Conservation (phyloP, 1,140 invertebrate species). For the Listronotus bonariensis region DNA sequence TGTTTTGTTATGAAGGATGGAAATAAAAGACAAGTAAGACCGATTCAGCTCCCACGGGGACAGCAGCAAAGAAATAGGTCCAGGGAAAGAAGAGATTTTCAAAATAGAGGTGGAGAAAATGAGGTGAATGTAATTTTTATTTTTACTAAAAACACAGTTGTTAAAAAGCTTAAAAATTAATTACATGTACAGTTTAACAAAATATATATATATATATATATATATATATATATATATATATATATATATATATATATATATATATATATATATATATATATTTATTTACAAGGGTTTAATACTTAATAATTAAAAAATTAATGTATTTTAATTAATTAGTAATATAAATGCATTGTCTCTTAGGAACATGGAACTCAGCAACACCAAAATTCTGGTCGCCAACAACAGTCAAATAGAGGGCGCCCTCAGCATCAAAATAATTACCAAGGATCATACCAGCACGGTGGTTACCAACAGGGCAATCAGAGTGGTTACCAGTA, state of each 20-base stretch:
- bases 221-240: no score
- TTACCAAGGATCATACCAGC: neutral
- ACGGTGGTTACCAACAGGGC: conserved; percentile 12
- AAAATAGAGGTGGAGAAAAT: conserved; percentile 40
- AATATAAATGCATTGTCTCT: neutral
- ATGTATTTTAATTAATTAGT: no score
- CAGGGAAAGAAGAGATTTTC: conserved; percentile 47
- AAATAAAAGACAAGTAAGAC: conserved; percentile 48
- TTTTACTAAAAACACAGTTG: neutral
- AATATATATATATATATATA: no score
- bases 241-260: no score
- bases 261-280: no score
- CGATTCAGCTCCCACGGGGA: conserved; percentile 52
- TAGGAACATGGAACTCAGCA: conserved; percentile 11
- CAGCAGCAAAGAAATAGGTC: conserved; percentile 41
- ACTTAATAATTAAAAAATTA: no score
- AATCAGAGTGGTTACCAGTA: conserved; percentile 26
- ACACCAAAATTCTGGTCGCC: neutral
- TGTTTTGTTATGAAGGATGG: conserved; percentile 46
- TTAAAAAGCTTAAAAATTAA: no score
- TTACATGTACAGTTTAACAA: no score
- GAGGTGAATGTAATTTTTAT: conserved; percentile 19
- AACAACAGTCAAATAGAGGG: neutral
- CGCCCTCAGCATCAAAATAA: neutral
- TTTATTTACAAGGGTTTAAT: no score